Evolutionary conservation across 2,113 vertebrate species (phyloP), one percentile per base, ranked within the genome.

Genomic region (Pollimyrus isidori): DNA sequence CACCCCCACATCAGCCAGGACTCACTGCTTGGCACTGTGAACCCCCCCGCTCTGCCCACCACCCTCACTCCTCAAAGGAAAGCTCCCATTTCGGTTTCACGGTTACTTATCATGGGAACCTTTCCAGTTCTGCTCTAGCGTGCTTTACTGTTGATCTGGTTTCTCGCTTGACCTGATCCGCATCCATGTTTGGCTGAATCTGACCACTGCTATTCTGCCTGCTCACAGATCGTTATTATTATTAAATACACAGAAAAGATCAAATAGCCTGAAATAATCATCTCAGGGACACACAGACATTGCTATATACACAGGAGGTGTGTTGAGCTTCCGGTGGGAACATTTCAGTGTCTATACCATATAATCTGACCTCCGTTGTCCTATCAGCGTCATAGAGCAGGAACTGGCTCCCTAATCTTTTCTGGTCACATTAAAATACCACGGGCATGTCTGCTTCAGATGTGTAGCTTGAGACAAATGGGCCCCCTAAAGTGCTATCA

Each of bases 51-150:
- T 10, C 82, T 17, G 69, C 69, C 45, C 45, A 49, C n/a, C 10
- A 5, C 46, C 91, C 91, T 90, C 91, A 91, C 88, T 91, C 89
- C 89, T 90, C 90, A 90, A 91, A 94, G 92, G 93, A 92, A 94
- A 92, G 91, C 91, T 94, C 91, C 90, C 90, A 91, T 93, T 93
- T 92, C 90, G 93, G 93, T 94, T 94, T 93, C 91, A 94, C 91
- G 92, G 90, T 94, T 93, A 94, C 93, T 94, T 94, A 93, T 91
- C 92, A 90, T 91, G 91, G 89, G 92, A 90, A 87, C 88, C 91
- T 87, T 93, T 94, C 92, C 92, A 92, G 91, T 92, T 93, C 53
- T 87, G 89, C 94, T 94, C 91, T 94, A 92, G 92, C 91, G 91
- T 89, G 65, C 87, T 56, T 83, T 89, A 15, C 87, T 89, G 21